Base-by-base conservation (phyloP, 2,113 vertebrate species). In the Myxocyprinus asiaticus region DNA sequence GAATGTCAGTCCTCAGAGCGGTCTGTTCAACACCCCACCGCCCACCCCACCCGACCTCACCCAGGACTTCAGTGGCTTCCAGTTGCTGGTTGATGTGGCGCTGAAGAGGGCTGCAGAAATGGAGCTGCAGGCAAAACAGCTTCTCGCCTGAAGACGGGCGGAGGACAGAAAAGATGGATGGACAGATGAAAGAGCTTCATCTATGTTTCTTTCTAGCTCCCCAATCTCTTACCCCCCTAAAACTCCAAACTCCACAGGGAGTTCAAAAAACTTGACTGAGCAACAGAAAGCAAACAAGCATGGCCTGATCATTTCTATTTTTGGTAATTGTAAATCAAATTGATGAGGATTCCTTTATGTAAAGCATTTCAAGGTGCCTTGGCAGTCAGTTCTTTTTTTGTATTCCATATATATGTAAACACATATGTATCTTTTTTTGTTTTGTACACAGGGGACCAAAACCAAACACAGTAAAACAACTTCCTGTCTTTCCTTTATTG, bases 401-500 rank as follows among this genome's bases (percentile, higher is more conserved):
- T 88, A 89, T 91, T 92, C 91, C 89, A 89, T 89, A 88, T 88
- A 88, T 90, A 85, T 90, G 86, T 86, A 83, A 90, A 82, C 79
- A 77, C 61, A 76, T 85, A 84, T 88, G 87, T 93, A 83, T 88
- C 90, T 88, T 91, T 33, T n/a, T 33, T 89, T 93, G 91, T 95
- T 99, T 98, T 98, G 96, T 96, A 98, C 96, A 98, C 95, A 33
- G 1, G 95, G 95, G 95, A 96, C 95, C 95, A 96, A 96, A 95
- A 90, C 76, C 86, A 83, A 86, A 87, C 85, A 84, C 81, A 79
- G 84, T 89, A 90, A 94, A 94, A 94, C 93, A 94, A 94, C 94
- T 95, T 93, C 96, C 91, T 95, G 82, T 85, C 86, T 88, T 90
- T 90, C 70, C 56, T 77, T 86, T 77, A 87, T 77, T 80, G 76